Evolutionary conservation across 64 coral and sea anemone species (phyloP), one percentile per base, ranked within the genome.

Genomic region (Cladopsammia gracilis): DNA sequence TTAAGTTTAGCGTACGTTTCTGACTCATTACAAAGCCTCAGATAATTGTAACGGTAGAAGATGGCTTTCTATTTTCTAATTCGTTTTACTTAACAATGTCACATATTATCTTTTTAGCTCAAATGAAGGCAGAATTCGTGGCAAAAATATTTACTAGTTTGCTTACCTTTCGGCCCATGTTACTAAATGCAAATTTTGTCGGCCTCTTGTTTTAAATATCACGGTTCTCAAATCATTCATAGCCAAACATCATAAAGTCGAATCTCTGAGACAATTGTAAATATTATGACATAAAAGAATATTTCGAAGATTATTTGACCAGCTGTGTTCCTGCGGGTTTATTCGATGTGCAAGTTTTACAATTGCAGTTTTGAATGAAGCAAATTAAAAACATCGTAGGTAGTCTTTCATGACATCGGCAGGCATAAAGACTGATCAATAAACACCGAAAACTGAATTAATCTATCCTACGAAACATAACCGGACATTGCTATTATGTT

Each of bases 211-310:
- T 53, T 68, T 66, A 84, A 84, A 62, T 48, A 67, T 47, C 7
- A 56, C 7, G 7, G 45, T 62, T 66, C 80, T 23, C 10, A 66
- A 23, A 68, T 67, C 43, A 51, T 66, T 84, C 43, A 2, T 67
- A 50, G 60, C 20, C 61, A 67, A 84, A 84, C 43, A 68, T 50
- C 43, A 48, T 84, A 50, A 62, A 61, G 58, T 82, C 25, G 57
- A 62, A 7, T 16, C 34, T 49, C 80, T 23, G 46, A 67, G 62
- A 47, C 44, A 64, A 49, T 4, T 10, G 80, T 84, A 84, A 84
- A 84, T 84, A 84, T 84, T 84, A 12, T 84, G 80, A 84, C 62
- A 50, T 19, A 3, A n/a, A 49, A 49, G n/a, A 22, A 84, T 84
- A 20, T 67, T 50, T 10, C 42, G 18, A 67, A 84, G 19, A 64